Conservation (phyloP, 1,140 invertebrate genomes). For the Sycophaga agraensis region DNA sequence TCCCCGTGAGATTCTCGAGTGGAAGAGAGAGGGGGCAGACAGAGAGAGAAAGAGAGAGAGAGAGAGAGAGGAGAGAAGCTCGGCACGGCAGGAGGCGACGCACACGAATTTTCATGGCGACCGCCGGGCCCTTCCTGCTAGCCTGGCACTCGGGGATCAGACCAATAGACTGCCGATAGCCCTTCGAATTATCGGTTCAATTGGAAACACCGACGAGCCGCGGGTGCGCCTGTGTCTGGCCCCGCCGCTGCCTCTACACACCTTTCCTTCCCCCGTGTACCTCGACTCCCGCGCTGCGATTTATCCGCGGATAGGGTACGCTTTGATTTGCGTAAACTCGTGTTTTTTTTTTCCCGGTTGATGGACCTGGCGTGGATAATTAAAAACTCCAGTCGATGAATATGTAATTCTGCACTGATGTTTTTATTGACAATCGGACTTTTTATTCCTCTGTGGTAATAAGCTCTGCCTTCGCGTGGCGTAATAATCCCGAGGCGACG, state of each 20-base stretch:
- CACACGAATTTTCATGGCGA: slow-evolving; percentile 44
- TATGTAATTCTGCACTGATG: no score
- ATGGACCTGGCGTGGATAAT: no score
- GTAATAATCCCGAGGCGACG: no score
- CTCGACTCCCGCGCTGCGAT: background rate
- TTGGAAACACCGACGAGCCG: slow-evolving; percentile 37
- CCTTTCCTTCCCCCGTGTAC: no score
- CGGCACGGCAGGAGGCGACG: slow-evolving; percentile 7
- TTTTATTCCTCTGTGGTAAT: no score
- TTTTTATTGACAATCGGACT: no score
- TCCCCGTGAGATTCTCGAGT: no score
- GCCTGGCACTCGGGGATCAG: slow-evolving; percentile 53
- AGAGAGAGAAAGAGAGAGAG: background rate
- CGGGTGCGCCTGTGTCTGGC: background rate
- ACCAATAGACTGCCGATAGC: slow-evolving; percentile 59
- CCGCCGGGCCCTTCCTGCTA: slow-evolving; percentile 44
- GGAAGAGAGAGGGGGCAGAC: background rate
- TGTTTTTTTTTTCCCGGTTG: no score
- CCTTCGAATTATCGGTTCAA: slow-evolving; percentile 52
- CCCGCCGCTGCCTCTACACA: no score
- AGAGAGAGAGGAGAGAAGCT: background rate
- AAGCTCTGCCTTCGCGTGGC: no score
- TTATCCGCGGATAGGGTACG: background rate
- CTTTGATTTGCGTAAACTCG: background rate
- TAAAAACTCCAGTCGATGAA: no score